Evolutionary conservation across 2,888 invertebrate genomes (phyloP).

Genomic region (Drosophila rubida): DNA sequence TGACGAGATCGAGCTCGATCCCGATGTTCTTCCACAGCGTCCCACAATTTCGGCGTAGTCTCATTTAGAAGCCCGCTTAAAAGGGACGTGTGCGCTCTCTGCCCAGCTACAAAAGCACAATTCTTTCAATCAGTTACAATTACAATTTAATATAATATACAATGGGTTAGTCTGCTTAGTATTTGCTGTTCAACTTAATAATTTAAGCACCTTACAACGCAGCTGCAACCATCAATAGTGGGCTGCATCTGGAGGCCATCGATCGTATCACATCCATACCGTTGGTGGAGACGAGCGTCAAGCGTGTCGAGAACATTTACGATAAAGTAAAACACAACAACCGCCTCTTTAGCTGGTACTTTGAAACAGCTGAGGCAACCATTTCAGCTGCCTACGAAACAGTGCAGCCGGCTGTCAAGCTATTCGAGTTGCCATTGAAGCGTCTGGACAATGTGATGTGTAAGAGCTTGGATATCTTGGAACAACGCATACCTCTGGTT

Average conservation of each 20-base stretch:
- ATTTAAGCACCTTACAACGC: conserved; percentile 36
- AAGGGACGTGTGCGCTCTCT: conserved; percentile 44
- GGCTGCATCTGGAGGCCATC: conserved; percentile 88
- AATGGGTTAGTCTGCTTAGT: conserved; percentile 62
- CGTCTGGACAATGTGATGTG: conserved; percentile 92
- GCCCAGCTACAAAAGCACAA: not conserved
- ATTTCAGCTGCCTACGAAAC: conserved; percentile 90
- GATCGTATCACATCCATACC: conserved; percentile 92
- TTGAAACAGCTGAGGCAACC: conserved; percentile 91
- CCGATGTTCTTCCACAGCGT: conserved; percentile 31
- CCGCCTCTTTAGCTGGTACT: conserved; percentile 90
- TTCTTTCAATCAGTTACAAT: not conserved
- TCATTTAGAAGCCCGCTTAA: conserved; percentile 48
- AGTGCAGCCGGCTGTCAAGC: conserved; percentile 90
- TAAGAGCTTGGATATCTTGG: conserved; percentile 93
- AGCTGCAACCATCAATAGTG: conserved; percentile 73
- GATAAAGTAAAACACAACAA: conserved; percentile 91
- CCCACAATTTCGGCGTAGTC: conserved; percentile 57
- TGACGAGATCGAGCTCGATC: conserved; percentile 31
- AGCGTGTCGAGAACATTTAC: conserved; percentile 91
- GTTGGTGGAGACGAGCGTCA: conserved; percentile 92
- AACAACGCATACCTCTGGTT: conserved; percentile 92
- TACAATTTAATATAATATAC: conserved; percentile 15
- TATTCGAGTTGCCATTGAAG: conserved; percentile 90
- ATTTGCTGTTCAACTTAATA: not conserved